phyloP scores from a whole-genome alignment of 2,888 invertebrate genomes.

The Lasioglossum malachurum region DNA sequence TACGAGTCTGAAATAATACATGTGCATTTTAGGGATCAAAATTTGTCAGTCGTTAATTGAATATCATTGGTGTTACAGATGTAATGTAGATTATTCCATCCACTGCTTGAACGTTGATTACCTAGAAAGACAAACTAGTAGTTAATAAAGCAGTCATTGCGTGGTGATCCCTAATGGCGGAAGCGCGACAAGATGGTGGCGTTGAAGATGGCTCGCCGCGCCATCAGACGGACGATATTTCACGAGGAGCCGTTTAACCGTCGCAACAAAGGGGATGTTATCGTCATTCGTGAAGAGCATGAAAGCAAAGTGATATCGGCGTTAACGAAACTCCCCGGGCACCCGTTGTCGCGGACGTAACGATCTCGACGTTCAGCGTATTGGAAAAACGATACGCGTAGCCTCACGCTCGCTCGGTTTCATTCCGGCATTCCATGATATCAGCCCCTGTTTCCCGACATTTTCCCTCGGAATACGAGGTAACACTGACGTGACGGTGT shows the following conservation, averaged over 20 bases:
- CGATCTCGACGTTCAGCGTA: constrained; percentile 32
- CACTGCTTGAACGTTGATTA: not conserved
- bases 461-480: constrained; percentile 34
- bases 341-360: constrained; percentile 20
- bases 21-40: too few species aligned
- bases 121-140: not conserved
- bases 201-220: not conserved
- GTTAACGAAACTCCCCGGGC: constrained; percentile 18
- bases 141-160: not conserved
- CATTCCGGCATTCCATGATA: constrained; percentile 31
- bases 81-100: too few species aligned
- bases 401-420: constrained; percentile 41
- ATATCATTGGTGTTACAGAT: too few species aligned
- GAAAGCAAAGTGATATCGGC: constrained; percentile 12
- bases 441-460: constrained; percentile 27
- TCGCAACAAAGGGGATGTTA: constrained; percentile 2
- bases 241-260: constrained; percentile 4
- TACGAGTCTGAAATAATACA: too few species aligned
- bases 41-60: too few species aligned
- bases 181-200: not conserved
- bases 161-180: not conserved
- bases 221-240: not conserved
- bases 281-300: constrained; percentile 13
- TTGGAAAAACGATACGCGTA: constrained; percentile 49
- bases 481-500: constrained; percentile 4